Evolutionary conservation across 2,113 vertebrate genomes (phyloP).

Genomic region (Hystrix cristata): DNA sequence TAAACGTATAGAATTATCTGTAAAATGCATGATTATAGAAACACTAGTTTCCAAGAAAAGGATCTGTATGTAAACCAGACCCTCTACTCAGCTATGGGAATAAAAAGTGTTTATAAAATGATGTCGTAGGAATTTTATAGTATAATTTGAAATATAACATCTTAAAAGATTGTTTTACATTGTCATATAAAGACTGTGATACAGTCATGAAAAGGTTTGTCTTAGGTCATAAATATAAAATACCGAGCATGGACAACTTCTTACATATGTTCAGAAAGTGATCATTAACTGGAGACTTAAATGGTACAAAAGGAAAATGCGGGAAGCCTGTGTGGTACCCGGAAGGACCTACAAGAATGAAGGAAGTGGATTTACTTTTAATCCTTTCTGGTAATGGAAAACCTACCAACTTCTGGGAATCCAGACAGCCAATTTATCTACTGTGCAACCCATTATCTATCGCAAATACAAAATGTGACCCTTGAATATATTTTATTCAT

Average conservation of each 20-base stretch:
- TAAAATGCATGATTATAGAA: not conserved
- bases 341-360: fast-evolving
- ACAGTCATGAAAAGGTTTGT: not conserved
- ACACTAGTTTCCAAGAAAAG: not conserved
- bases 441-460: not conserved
- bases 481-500: not conserved
- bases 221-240: not conserved
- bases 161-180: not conserved
- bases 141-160: not conserved
- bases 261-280: not conserved
- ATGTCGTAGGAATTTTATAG: not conserved
- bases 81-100: not conserved
- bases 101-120: not conserved
- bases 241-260: not conserved
- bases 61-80: not conserved
- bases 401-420: not conserved
- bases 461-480: not conserved
- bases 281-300: not conserved
- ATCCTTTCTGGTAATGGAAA: not conserved
- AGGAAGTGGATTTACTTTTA: not conserved
- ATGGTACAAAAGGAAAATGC: not conserved
- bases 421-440: not conserved
- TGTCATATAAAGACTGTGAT: not conserved
- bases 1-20: not conserved
- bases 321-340: fast-evolving